phyloP scores from a whole-genome alignment of 2,113 vertebrate genomes.

The Cebus imitator region DNA sequence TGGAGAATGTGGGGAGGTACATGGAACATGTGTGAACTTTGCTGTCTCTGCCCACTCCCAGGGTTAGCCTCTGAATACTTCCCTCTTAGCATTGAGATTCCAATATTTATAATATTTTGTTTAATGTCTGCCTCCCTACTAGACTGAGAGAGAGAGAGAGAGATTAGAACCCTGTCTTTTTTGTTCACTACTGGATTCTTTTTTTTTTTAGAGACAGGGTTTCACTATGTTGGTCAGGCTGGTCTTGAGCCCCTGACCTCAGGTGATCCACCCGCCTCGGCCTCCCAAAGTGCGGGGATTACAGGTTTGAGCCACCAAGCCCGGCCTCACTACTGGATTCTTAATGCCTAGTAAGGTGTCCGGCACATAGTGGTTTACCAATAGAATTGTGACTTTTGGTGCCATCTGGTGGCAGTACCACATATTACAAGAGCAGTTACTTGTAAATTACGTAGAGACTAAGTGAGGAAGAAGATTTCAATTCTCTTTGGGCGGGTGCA shows the following conservation, averaged over 20 bases:
- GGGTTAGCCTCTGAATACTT: not conserved
- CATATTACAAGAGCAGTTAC: not conserved
- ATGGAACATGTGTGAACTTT: not conserved
- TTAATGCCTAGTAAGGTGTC: not conserved
- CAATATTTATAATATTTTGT: not conserved
- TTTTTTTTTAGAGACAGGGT: no score
- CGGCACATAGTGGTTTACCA: not conserved
- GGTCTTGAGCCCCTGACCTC: no score
- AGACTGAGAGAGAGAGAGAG: not conserved
- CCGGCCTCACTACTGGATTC: not conserved
- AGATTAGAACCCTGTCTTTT: not conserved
- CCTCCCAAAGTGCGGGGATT: no score
- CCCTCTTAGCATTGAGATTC: not conserved
- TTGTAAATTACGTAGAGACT: not conserved
- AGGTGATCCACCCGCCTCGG: no score
- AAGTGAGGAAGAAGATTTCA: not conserved
- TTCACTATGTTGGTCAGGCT: no score
- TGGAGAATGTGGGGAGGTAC: not conserved
- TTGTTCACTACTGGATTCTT: not conserved
- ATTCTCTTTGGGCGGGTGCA: not conserved
- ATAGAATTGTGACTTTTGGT: not conserved
- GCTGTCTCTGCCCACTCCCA: not conserved
- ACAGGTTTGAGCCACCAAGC: no score
- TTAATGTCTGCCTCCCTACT: not conserved
- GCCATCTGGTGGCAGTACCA: constrained; percentile 48